Base-by-base conservation (phyloP, 2,797 vertebrate genomes). In the Acrossocheilus fasciatus region DNA sequence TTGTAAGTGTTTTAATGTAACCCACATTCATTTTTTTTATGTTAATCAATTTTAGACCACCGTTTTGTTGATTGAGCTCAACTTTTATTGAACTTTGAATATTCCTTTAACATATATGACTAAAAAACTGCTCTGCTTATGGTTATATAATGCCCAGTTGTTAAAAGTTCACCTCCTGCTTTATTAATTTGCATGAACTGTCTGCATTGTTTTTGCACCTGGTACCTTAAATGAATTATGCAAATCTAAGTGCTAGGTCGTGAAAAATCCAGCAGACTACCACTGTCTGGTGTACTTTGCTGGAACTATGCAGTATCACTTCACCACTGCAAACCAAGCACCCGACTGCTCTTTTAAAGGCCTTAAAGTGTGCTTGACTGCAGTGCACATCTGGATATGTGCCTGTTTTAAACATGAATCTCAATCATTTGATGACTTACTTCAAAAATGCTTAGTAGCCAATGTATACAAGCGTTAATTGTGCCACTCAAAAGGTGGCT, bases 141-240 rank as follows among this genome's bases (percentile, higher is more conserved):
- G 34, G 34, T 4, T n/a, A 72, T 72, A 57, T 59, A 78, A 6
- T n/a, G 52, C 34, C 52, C 36, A 78, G 9, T 78, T 78, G 36
- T n/a, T 54, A 11, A 76, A 54, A 36, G 20, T 18, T 14, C 20
- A n/a, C 52, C 30, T 23, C 2, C 18, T 76, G 30, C 30, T 76
- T 14, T 39, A 41, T 57, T 78, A 4, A 78, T 78, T 59, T 59
- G 75, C 75, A 78, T 59, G 12, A 39, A 54, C 52, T 59, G 20
- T 78, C 52, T 59, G 36, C 75, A 78, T 78, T 78, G 52, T 78
- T 59, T 52, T 78, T 59, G 75, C 75, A 78, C 75, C 75, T 78
- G 75, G 36, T 59, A 41, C 3, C 12, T 23, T 59, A 78, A 78
- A 78, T 59, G 0, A 59, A 59, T 78, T 34, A 59, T 78, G 52